These are phyloP conservation scores for Perca fluviatilis DNA, from an alignment of 2,113 vertebrate species.

Conservation along the genomic window DNA sequence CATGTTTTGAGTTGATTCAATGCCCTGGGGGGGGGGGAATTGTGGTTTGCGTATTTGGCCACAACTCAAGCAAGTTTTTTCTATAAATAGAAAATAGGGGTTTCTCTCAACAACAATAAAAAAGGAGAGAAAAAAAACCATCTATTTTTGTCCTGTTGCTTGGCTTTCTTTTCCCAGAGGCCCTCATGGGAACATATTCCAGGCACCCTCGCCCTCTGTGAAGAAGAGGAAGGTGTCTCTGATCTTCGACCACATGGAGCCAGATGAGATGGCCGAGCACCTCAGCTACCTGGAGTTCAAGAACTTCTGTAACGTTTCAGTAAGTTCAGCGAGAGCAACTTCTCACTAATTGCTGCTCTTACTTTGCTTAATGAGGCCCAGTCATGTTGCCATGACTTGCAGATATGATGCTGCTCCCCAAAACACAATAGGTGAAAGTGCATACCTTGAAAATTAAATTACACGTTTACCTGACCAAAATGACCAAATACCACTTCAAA, in stretches of 20 bases:
- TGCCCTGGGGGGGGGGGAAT: not conserved
- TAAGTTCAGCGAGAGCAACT: constrained; percentile 68
- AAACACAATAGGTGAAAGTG: not conserved
- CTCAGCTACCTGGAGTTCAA: constrained; percentile 94
- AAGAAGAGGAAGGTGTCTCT: constrained; percentile 95
- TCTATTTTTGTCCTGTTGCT: constrained; percentile 17
- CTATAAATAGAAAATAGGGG: constrained; percentile 3
- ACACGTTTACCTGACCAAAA: not conserved
- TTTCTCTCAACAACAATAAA: constrained; percentile 8
- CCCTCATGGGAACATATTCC: constrained; percentile 73
- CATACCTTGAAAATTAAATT: not conserved
- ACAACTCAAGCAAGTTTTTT: not conserved
- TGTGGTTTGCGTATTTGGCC: constrained; percentile 5
- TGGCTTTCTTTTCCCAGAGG: constrained; percentile 65
- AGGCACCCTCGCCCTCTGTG: constrained; percentile 86
- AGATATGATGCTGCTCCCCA: not conserved
- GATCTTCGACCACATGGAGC: constrained; percentile 94
- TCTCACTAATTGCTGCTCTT: not conserved
- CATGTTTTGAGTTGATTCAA: constrained; percentile 14
- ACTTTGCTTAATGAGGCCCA: not conserved
- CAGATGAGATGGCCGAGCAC: constrained; percentile 89
- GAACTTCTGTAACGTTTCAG: constrained; percentile 91
- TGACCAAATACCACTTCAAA: not conserved
- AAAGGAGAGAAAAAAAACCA: rapidly evolving
- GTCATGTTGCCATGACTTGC: not conserved